Evolutionary conservation across 2,888 invertebrate species (phyloP).

Genomic region (Zygogramma bicolorata): DNA sequence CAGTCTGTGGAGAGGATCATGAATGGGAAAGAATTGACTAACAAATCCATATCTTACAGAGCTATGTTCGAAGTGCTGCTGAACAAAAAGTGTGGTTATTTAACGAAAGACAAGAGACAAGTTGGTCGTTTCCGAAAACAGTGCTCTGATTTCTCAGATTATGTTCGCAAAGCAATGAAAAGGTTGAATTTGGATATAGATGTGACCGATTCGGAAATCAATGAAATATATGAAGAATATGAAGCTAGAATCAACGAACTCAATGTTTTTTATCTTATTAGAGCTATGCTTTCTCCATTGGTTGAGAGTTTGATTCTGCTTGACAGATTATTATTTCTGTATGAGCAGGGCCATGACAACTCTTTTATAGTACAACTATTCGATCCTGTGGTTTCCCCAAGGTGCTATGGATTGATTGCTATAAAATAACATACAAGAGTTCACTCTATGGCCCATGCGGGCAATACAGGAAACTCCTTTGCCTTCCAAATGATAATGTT

Average conservation of each 20-base stretch:
- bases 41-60: conserved; percentile 79
- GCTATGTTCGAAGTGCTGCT: conserved; percentile 79
- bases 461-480: too few species aligned
- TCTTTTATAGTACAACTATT: conserved; percentile 82
- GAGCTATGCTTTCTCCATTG: conserved; percentile 82
- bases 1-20: conserved; percentile 83
- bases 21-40: conserved; percentile 70
- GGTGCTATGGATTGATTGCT: conserved; percentile 82
- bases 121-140: conserved; percentile 70
- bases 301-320: conserved; percentile 86
- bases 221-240: conserved; percentile 64
- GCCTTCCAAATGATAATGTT: too few species aligned
- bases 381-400: conserved; percentile 86
- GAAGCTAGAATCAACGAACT: conserved; percentile 71
- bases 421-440: conserved; percentile 62
- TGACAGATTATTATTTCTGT: conserved; percentile 83
- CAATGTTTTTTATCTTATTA: conserved; percentile 81
- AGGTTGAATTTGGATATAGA: conserved; percentile 72
- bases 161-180: conserved; percentile 76
- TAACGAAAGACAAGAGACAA: conserved; percentile 66
- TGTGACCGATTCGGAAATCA: conserved; percentile 66
- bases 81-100: conserved; percentile 63
- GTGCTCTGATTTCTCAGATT: conserved; percentile 75
- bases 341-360: conserved; percentile 72
- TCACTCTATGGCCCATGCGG: too few species aligned